Base-by-base conservation (phyloP, 2,888 invertebrate species). In the Heliconius ethilla region DNA sequence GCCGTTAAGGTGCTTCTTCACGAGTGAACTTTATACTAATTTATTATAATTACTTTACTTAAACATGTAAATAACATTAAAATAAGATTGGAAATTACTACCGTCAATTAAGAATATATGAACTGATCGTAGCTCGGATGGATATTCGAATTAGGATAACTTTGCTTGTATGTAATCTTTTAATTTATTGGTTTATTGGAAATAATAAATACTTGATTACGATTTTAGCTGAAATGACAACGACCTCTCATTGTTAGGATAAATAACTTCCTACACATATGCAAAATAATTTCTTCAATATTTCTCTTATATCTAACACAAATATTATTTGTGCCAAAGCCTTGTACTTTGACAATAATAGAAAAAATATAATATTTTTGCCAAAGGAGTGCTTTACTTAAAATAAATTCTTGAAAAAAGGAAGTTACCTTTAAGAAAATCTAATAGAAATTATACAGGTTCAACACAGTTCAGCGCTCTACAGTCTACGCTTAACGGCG, bases 401-500 rank as follows among this genome's bases (percentile, higher is more conserved):
- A 37, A 70, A 59, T 33, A 33, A 6, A 0, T 33, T 33, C 6
- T 33, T 33, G 33, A 6, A 33, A 33, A 33, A 29, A 13, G 72
- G 72, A 72, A 37, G 25, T 72, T 25, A 59, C 55, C 55, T 72
- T 29, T 13, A 59, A 72, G 37, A 29, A 72, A 72, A n/a, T 55
- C 40, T 45, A 63, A 74, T 40, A 79, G 69, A 63, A 81, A 78
- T 76, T 67, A 59, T 59, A 77, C 70, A 76, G 76, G 81, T 78
- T 82, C 79, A 79, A 45, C n/a, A 25, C 78, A 82, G 87, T 85
- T 87, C 86, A 83, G 83, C 81, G 88, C 81, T 81, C 81, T 75
- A 80, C 75, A 78, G 33, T 33, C 33, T 33, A 33, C 33, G 33
- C 75, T 74, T 45, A 45, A 76, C 70, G 69, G 75, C 67, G 79